Evolutionary conservation across 2,797 vertebrate genomes (phyloP), one percentile per base, ranked within the genome.

Genomic region (Pangasius larnaudii): DNA sequence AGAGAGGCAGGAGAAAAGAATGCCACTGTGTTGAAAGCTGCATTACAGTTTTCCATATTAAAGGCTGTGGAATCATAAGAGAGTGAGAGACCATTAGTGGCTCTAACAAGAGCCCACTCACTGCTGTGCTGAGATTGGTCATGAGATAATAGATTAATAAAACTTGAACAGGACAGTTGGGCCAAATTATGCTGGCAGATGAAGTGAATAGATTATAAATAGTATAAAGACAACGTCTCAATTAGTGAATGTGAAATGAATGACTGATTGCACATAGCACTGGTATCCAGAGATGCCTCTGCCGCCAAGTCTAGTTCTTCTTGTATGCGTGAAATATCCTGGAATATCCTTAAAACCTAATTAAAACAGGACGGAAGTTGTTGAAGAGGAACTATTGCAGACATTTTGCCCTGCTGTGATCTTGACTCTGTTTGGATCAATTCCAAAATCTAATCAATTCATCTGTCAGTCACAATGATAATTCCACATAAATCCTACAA

Each of bases 131-230:
- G 51, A 36, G 77, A 58, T n/a, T 18, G 36, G 58, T 82, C 58
- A 63, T 19, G 79, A 63, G 39, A 82, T 63, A 63, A 82, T 63
- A 82, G 58, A 82, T 63, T 82, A 63, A 46, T 39, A 82, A 82
- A 39, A 18, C 24, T 39, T 63, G 59, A 63, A 63, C 39, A 63
- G 58, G 80, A 27, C 24, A 63, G 36, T 63, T 82, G 59, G 59
- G 80, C 59, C 80, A 63, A 63, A 63, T 63, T 61, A 46, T 30
- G 58, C 2, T 82, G 58, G 58, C 58, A 82, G 58, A 82, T 82
- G 22, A 82, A 82, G 39, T 46, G 39, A 80, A 80, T 59, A 27
- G 1, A 39, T 39, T 63, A 63, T 46, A 82, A 46, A 46, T 82
- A 82, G 59, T 82, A 82, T 46, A 46, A 63, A 46, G 39, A 82